These are phyloP conservation scores for Acanthococcus lagerstroemiae DNA, from an alignment of 2,888 invertebrate genomes.

Conservation along the genomic window DNA sequence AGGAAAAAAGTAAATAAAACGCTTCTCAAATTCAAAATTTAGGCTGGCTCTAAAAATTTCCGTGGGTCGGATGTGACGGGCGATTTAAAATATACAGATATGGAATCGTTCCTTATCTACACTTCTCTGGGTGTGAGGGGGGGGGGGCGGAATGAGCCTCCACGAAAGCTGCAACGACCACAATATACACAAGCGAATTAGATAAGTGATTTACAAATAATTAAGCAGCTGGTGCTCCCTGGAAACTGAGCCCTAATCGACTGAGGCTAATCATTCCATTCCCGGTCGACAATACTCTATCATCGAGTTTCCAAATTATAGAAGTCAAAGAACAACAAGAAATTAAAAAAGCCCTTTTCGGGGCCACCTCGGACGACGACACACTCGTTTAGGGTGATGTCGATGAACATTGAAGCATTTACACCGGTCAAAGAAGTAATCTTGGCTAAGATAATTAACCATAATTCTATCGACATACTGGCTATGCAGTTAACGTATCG, in stretches of 20 bases:
- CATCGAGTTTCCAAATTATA: background rate
- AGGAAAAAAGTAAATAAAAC: too few species aligned
- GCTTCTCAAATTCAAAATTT: too few species aligned
- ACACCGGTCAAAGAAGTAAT: constrained; percentile 7
- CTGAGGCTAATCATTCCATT: background rate
- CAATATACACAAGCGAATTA: background rate
- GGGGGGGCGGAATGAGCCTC: too few species aligned
- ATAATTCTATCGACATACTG: background rate
- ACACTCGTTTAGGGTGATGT: constrained; percentile 7
- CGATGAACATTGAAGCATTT: constrained; percentile 14
- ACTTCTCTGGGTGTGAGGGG: too few species aligned
- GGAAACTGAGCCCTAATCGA: background rate
- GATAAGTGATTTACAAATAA: background rate
- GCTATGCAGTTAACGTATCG: background rate
- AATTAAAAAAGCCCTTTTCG: background rate
- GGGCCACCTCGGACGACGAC: background rate
- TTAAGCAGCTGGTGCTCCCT: too few species aligned
- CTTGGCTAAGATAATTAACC: background rate
- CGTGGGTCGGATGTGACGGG: too few species aligned
- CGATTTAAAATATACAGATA: too few species aligned
- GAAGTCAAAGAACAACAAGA: background rate
- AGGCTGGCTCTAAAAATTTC: too few species aligned
- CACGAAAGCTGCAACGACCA: background rate
- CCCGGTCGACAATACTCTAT: background rate
- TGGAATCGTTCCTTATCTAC: too few species aligned